Evolutionary conservation across 2,888 invertebrate genomes (phyloP).

Genomic region (Tiliacea aurago): DNA sequence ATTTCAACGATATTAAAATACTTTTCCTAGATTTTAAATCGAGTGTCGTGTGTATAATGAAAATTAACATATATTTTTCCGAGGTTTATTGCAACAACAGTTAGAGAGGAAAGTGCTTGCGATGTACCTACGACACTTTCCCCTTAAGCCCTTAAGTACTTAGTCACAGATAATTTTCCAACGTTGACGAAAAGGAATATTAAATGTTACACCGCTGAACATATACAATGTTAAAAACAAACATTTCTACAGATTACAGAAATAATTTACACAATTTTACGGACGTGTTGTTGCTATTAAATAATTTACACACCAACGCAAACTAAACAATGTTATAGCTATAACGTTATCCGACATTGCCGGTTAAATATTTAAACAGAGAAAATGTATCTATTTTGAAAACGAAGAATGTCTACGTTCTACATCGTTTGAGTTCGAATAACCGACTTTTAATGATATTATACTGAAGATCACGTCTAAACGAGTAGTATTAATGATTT

Average conservation of each 20-base stretch:
- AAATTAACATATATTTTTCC: neutral
- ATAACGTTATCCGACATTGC: neutral
- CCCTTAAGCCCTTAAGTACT: too few species aligned
- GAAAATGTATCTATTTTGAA: slow-evolving; percentile 20
- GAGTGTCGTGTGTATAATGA: neutral
- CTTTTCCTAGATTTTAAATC: neutral
- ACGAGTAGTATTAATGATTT: too few species aligned
- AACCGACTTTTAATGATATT: too few species aligned
- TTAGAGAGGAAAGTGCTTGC: neutral
- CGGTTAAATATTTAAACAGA: slow-evolving; percentile 24
- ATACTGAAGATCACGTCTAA: too few species aligned
- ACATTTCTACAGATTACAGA: neutral
- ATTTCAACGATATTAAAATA: neutral
- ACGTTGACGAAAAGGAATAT: neutral
- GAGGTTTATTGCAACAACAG: neutral
- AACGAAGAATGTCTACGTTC: neutral
- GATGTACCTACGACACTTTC: neutral
- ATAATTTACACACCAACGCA: slow-evolving; percentile 16
- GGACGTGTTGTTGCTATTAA: slow-evolving; percentile 5
- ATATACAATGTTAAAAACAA: neutral
- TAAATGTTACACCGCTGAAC: neutral
- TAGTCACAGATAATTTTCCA: too few species aligned
- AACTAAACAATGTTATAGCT: slow-evolving; percentile 10
- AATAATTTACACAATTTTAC: neutral
- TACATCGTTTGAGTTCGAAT: neutral